These are phyloP conservation scores for Coreoperca whiteheadi DNA, from an alignment of 2,113 vertebrate species.

Conservation along the genomic window DNA sequence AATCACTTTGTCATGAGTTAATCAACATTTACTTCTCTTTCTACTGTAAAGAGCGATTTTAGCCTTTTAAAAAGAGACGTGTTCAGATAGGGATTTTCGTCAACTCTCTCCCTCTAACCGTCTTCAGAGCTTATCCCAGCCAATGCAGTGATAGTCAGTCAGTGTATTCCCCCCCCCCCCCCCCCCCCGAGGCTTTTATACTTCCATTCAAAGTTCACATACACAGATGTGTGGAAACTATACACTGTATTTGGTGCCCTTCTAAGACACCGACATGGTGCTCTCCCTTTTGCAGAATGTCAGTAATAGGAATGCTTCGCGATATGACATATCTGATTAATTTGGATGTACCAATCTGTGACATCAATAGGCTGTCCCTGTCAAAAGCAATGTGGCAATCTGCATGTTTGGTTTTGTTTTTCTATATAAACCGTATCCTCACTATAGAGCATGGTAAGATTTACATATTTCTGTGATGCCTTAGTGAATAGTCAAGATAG, in stretches of 20 bases:
- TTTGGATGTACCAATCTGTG: conserved; percentile 16
- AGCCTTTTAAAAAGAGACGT: conserved; percentile 28
- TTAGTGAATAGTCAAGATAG: conserved; percentile 55
- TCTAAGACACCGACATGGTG: conserved; percentile 52
- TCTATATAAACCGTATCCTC: conserved; percentile 54
- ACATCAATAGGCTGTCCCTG: neutral
- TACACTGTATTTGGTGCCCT: conserved; percentile 36
- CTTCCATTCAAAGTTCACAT: too few species aligned
- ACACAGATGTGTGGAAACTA: too few species aligned
- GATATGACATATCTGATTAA: conserved; percentile 27
- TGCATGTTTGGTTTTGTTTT: conserved; percentile 61
- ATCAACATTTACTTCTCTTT: neutral
- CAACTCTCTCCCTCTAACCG: neutral
- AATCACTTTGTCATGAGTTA: conserved; percentile 5
- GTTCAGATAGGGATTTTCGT: conserved; percentile 30
- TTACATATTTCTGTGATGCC: conserved; percentile 64
- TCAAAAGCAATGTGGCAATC: conserved; percentile 15
- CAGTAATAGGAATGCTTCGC: conserved; percentile 42
- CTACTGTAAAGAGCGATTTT: conserved; percentile 21
- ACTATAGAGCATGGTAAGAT: conserved; percentile 59
- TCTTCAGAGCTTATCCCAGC: conserved; percentile 29
- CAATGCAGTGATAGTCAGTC: conserved; percentile 34
- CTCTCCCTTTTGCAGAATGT: conserved; percentile 59
- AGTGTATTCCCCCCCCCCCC: too few species aligned
- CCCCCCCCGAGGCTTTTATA: conserved; percentile 10